Base-by-base conservation (phyloP, 2,888 invertebrate genomes). In the Pteria penguin region DNA sequence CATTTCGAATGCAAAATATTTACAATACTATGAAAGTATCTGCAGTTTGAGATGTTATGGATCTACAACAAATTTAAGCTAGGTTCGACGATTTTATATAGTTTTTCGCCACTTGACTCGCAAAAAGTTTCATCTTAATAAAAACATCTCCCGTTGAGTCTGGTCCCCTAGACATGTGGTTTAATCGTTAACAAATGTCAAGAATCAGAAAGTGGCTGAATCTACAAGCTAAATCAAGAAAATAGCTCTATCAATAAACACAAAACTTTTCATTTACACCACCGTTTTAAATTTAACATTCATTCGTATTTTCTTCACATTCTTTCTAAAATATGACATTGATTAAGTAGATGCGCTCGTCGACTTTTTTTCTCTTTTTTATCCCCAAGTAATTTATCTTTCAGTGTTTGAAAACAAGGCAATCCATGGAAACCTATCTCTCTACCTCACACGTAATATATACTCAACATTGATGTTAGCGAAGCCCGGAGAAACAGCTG, bases 41-140 rank as follows among this genome's bases (percentile, higher is more conserved):
- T 52, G 24, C 68, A 57, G 31, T 57, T 58, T 60, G 32, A 29
- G 26, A 60, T 57, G n/a, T n/a, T n/a, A n/a, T n/a, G n/a, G n/a
- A n/a, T n/a, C n/a, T n/a, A n/a, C n/a, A n/a, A n/a, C n/a, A n/a
- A n/a, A n/a, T n/a, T n/a, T n/a, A n/a, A n/a, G n/a, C 45, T 5
- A 36, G 45, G 45, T 36, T 36, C 45, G 45, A 36, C 45, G 45
- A 36, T 36, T 36, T 36, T 36, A 36, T 36, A 11, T 36, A 36
- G 5, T 36, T 36, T 14, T 36, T 36, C 45, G 14, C 45, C 45
- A 36, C 45, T 36, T 36, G 45, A 36, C 45, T 36, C 45, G 5
- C 45, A 36, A 36, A 36, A 36, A 11, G 14, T 36, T 36, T 14
- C 45, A 5, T 14, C 14, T 36, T 14, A 36, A 36, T 36, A 36